Percentiles rank a stretch among this genome's conserved stretches.
Conservation (phyloP, 2,113 vertebrate genomes). For the Euleptes europaea region DNA sequence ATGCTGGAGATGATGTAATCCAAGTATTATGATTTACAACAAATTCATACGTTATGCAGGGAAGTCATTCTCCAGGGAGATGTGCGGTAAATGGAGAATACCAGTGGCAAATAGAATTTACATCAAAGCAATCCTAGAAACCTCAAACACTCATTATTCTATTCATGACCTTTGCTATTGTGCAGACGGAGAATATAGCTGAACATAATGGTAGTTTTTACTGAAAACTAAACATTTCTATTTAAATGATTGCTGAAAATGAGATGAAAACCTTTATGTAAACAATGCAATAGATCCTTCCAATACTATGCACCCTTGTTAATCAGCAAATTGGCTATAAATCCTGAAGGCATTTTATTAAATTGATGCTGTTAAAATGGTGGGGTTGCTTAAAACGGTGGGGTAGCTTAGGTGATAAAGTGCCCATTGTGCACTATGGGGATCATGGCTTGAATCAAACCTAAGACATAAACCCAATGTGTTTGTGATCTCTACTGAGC, state of each 20-base stretch:
- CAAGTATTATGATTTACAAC: constrained; percentile 70
- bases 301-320: constrained; percentile 39
- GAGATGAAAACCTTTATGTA: constrained; percentile 52
- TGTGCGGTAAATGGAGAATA: constrained; percentile 67
- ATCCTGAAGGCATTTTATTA: constrained; percentile 30
- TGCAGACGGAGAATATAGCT: constrained; percentile 59
- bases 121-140: constrained; percentile 70
- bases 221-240: constrained; percentile 57
- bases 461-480: constrained; percentile 13
- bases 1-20: constrained; percentile 73
- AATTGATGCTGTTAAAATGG: constrained; percentile 48
- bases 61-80: constrained; percentile 56
- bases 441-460: constrained; percentile 21
- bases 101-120: constrained; percentile 63
- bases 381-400: constrained; percentile 33
- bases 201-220: constrained; percentile 51
- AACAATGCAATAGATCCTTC: constrained; percentile 42
- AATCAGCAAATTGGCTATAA: constrained; percentile 41
- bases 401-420: constrained; percentile 48
- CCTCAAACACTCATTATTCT: constrained; percentile 65
- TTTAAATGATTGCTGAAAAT: constrained; percentile 55
- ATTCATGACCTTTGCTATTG: constrained; percentile 66
- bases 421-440: constrained; percentile 1
- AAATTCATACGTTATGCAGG: constrained; percentile 67
- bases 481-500: constrained; percentile 29